Base-by-base conservation (phyloP, 1,140 invertebrate species). In the Hydropsyche tenuis region DNA sequence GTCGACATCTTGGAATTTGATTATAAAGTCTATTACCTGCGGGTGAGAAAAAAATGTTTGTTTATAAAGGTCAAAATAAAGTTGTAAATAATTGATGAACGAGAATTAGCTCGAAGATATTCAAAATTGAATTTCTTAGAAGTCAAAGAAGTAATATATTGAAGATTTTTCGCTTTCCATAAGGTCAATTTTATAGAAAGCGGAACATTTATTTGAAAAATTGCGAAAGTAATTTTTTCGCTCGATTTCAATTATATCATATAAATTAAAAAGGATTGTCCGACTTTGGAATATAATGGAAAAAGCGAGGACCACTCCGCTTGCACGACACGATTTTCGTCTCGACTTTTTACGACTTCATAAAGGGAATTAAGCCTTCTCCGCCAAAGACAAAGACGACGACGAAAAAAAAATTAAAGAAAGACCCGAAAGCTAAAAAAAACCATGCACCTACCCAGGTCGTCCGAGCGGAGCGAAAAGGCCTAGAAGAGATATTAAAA, bases 1-100 rank as follows among this genome's bases (percentile, higher is more conserved):
- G 87, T 88, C 14, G 87, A 89, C 82, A 88, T 86, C 70, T 84
- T 85, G 69, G 82, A 22, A 65, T 65, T 16, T 65, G 20, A 14
- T 5, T 14, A 22, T 12, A 25, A 23, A 25, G 22, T 60, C 14
- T 60, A 25, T 60, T 12, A 60, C 25, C 56, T 60, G 22, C 7
- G 25, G 3, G 25, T 4, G 22, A 56, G 22, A 20, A 60, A 23
- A 25, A 25, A 11, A 25, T 12, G 25, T 25, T 25, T 7, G 16
- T n/a, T 43, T 37, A 37, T 37, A 4, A 37, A 37, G 30, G 9
- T 37, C 30, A 37, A 37, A 37, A n/a, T n/a, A n/a, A n/a, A n/a
- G n/a, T n/a, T n/a, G n/a, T n/a, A n/a, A n/a, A n/a, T n/a, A n/a
- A n/a, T n/a, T n/a, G n/a, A n/a, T n/a, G n/a, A n/a, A n/a, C n/a